Evolutionary conservation across 2,797 vertebrate genomes (phyloP), one percentile per base, ranked within the genome.

Genomic region (Sebastes hubbsi): DNA sequence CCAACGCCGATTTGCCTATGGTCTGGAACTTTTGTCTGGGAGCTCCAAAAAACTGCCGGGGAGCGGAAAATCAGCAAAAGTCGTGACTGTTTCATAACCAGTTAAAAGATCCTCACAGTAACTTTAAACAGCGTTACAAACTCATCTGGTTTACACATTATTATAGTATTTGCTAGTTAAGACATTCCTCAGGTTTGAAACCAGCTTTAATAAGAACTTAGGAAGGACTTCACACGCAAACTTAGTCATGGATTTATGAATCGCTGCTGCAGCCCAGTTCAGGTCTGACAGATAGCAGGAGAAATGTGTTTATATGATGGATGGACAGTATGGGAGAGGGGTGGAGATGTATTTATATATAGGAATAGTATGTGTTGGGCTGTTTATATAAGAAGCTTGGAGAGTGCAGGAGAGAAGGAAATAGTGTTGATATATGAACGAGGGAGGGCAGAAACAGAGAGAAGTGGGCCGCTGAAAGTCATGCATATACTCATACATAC

Each of bases 361-460:
- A 75, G 58, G 46, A 75, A 56, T 32, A 61, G 58, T 60, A 59
- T 46, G 78, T 82, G 84, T 83, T 34, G 14, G 61, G 30, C 6
- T 81, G 68, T 87, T 83, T 87, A 78, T 72, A 42, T 3, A 77
- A 24, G 72, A 77, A 24, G 22, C 11, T 38, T 30, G 27, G 60
- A 55, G 27, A 30, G 67, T 75, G 63, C 22, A 60, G 64, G 32
- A 72, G 65, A 67, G 55, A 61, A 42, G 72, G 71, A 59, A 68
- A 52, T 16, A 52, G 78, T 68, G 75, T 60, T 83, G 80, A 78
- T 73, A 68, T 78, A 78, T 67, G 78, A 81, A 73, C 2, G 27
- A 62, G 61, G 71, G 64, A 68, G 36, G 71, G 32, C 73, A 79
- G 55, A 58, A 70, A 71, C 18, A 36, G 32, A 49, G 32, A 49